These are phyloP conservation scores for Anadara kagoshimensis DNA, from an alignment of 1,140 invertebrate genomes.

Conservation along the genomic window DNA sequence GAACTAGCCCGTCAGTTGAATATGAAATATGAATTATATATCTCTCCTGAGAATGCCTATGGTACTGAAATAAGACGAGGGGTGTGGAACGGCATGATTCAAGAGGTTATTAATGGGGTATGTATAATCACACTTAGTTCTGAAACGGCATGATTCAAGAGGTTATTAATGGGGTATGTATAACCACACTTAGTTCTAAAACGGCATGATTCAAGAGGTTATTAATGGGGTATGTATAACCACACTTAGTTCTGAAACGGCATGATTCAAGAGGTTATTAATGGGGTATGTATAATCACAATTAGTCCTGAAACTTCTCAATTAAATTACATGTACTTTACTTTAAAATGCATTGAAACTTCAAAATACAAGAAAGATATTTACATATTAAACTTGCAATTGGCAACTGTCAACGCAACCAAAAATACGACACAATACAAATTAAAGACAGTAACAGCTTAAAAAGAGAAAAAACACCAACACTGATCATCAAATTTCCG, in stretches of 20 bases:
- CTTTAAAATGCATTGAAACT: too few species aligned
- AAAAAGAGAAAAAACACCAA: too few species aligned
- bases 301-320: too few species aligned
- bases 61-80: slow-evolving; percentile 88
- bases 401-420: too few species aligned
- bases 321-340: too few species aligned
- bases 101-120: slow-evolving; percentile 89
- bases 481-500: too few species aligned
- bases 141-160: slow-evolving; percentile 96
- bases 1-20: slow-evolving; percentile 86
- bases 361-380: too few species aligned
- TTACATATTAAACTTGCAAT: too few species aligned
- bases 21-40: slow-evolving; percentile 90
- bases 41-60: slow-evolving; percentile 85
- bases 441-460: too few species aligned
- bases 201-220: slow-evolving; percentile 91
- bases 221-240: slow-evolving; percentile 84
- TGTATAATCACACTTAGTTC: too few species aligned
- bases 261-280: slow-evolving; percentile 90
- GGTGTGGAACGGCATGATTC: slow-evolving; percentile 91
- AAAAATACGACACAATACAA: too few species aligned
- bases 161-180: slow-evolving; percentile 84
- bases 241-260: slow-evolving; percentile 95
- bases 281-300: slow-evolving; percentile 83
- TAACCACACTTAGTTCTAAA: too few species aligned